Conservation (phyloP, 2,888 invertebrate species). For the Phaonia tiefii region DNA sequence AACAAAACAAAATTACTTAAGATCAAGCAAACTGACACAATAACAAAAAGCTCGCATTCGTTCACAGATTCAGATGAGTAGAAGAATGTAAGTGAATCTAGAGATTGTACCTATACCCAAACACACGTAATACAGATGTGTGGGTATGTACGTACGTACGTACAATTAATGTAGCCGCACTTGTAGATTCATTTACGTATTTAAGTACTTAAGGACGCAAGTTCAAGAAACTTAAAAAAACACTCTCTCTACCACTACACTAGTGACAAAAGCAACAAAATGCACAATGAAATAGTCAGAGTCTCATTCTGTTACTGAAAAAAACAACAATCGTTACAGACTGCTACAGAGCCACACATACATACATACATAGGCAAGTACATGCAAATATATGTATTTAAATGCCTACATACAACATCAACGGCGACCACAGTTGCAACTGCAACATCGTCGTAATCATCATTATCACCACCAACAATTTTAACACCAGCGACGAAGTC, state of each 20-base stretch:
- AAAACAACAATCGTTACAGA: conserved; percentile 29
- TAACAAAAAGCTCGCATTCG: too few relatives aligned
- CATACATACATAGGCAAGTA: too few relatives aligned
- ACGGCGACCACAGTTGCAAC: too few relatives aligned
- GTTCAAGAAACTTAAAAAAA: conserved; percentile 75
- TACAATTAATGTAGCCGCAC: conserved; percentile 25
- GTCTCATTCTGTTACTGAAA: conserved; percentile 21
- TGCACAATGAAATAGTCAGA: conserved; percentile 21
- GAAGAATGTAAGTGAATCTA: too few relatives aligned
- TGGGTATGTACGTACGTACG: conserved; percentile 36
- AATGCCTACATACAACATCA: too few relatives aligned
- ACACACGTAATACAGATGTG: too few relatives aligned
- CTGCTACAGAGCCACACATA: too few relatives aligned
- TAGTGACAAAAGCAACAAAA: conserved; percentile 29
- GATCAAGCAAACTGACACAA: too few relatives aligned
- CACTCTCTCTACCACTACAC: conserved; percentile 68
- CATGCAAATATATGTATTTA: too few relatives aligned
- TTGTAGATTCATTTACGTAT: conserved; percentile 57
- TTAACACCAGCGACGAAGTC: conserved; percentile 3
- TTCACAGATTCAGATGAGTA: too few relatives aligned
- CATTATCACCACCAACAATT: background rate
- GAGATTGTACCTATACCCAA: too few relatives aligned
- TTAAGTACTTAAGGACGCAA: conserved; percentile 74
- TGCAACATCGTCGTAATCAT: conserved; percentile 2
- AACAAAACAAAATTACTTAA: too few relatives aligned